Percentiles rank a stretch among this genome's conserved stretches.
Evolutionary conservation across 2,797 vertebrate genomes (phyloP).

Genomic region (Anabacerthia variegaticeps): DNA sequence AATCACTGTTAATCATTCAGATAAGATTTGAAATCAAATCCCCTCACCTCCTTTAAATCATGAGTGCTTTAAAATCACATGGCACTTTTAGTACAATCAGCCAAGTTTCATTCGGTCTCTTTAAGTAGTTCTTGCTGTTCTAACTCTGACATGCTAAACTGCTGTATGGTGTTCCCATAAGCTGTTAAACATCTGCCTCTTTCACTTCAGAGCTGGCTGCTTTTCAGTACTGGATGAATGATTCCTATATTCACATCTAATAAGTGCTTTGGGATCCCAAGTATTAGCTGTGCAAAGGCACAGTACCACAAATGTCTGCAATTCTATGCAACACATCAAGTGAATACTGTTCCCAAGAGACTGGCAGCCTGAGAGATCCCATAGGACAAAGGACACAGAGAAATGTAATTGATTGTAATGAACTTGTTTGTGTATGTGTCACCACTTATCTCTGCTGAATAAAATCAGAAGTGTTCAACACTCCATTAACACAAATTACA

Average conservation of each 20-base stretch:
- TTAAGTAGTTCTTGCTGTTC: constrained; percentile 48
- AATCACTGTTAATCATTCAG: neutral
- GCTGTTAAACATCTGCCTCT: constrained; percentile 65
- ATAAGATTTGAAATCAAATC: constrained; percentile 7
- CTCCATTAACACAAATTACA: constrained; percentile 66
- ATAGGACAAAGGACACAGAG: constrained; percentile 50
- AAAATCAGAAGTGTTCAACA: constrained; percentile 62
- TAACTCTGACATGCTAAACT: constrained; percentile 28
- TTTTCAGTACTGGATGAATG: constrained; percentile 53
- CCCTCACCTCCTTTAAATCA: neutral
- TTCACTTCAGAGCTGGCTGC: constrained; percentile 57
- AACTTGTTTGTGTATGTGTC: constrained; percentile 65
- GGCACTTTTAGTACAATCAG: neutral
- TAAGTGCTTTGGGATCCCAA: constrained; percentile 63
- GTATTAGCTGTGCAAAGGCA: constrained; percentile 47
- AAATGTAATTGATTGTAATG: constrained; percentile 64
- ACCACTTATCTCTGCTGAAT: constrained; percentile 58
- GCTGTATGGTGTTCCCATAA: constrained; percentile 14
- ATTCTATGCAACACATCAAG: constrained; percentile 38
- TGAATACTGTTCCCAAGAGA: constrained; percentile 30
- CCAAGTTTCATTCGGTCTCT: constrained; percentile 36
- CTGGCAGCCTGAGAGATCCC: constrained; percentile 52
- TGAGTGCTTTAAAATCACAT: neutral
- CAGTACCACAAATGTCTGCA: constrained; percentile 41
- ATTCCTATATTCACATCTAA: constrained; percentile 62